A percentile compares a stretch with the other conserved stretches of the same genome.
Conservation (phyloP, 1,140 invertebrate species). For the Nephila pilipes region DNA sequence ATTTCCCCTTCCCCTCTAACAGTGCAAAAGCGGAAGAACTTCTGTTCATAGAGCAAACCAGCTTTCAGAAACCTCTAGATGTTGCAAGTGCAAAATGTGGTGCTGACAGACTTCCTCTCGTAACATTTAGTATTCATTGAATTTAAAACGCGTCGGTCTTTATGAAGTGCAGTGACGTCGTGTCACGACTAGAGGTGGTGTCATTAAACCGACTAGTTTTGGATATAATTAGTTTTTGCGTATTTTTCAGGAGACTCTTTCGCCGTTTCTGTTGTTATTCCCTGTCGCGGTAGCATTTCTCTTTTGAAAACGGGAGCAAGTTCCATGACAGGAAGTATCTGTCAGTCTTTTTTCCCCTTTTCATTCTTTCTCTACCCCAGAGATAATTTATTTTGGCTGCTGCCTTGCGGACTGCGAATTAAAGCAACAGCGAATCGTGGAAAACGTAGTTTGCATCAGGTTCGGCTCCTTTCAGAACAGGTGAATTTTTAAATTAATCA, state of each 20-base stretch:
- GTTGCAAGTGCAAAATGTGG: too few relatives aligned
- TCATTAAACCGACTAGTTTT: conserved; percentile 41
- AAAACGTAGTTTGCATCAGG: neutral
- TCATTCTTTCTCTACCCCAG: neutral
- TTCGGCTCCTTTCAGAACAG: neutral
- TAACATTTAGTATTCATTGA: too few relatives aligned
- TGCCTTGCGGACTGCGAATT: neutral
- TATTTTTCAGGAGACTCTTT: conserved; percentile 35
- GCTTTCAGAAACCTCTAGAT: too few relatives aligned
- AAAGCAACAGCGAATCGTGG: neutral
- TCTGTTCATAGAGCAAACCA: too few relatives aligned
- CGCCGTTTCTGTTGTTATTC: conserved; percentile 28
- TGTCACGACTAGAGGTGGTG: neutral
- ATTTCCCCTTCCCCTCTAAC: too few relatives aligned
- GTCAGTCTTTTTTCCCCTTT: conserved; percentile 34
- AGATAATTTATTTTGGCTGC: conserved; percentile 17
- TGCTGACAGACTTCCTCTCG: too few relatives aligned
- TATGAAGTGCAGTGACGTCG: neutral
- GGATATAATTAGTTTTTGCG: conserved; percentile 57
- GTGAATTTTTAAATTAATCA: too few relatives aligned
- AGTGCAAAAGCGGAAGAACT: too few relatives aligned
- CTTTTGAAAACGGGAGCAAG: conserved; percentile 63
- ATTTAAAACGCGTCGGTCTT: neutral
- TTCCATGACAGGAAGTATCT: conserved; percentile 51
- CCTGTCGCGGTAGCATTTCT: conserved; percentile 25